Base-by-base conservation (phyloP, 2,113 vertebrate genomes). In the Orycteropus afer region DNA sequence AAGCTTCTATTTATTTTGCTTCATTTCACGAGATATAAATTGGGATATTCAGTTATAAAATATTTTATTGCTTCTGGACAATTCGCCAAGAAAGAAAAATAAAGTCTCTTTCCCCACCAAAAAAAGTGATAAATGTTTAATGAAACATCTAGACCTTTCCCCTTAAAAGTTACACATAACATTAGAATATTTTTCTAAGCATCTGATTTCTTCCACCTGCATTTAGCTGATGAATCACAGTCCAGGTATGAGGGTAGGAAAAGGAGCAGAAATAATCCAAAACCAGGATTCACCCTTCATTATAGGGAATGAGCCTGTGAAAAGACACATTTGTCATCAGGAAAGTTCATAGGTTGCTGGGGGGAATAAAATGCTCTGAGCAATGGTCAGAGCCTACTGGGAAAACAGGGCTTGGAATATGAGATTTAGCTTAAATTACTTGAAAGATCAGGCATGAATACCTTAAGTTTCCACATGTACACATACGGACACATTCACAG, bases 1-100 rank as follows among this genome's bases (percentile, higher is more conserved):
- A 89, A 93, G 92, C 97, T 97, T 95, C 45, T 94, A 93, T 97
- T 97, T 97, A 96, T 91, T 97, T 96, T 97, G 45, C 95, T 97
- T 96, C 84, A 3, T 97, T 95, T 84, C 82, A 86, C 0, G 32
- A 97, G 77, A 97, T 59, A 67, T 96, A 97, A 97, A 97, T 55
- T 93, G 91, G 76, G 61, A 93, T 94, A 95, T 85, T 83, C 80
- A 92, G 74, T 67, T 91, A 96, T 82, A 97, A 96, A 96, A 49
- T 32, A 76, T 82, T 96, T 96, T 97, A 93, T 94, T 97, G 95
- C 93, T 97, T 96, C 96, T 95, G 96, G 76, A 77, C 94, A 93
- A 92, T 83, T 93, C 91, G 73, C 90, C 86, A 53, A 37, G 97
- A 77, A 78, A 96, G 79, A 91, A 94, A 95, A 97, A 94, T 92